Conservation (phyloP, 2,888 invertebrate species). For the Eristalinus sepulchralis region DNA sequence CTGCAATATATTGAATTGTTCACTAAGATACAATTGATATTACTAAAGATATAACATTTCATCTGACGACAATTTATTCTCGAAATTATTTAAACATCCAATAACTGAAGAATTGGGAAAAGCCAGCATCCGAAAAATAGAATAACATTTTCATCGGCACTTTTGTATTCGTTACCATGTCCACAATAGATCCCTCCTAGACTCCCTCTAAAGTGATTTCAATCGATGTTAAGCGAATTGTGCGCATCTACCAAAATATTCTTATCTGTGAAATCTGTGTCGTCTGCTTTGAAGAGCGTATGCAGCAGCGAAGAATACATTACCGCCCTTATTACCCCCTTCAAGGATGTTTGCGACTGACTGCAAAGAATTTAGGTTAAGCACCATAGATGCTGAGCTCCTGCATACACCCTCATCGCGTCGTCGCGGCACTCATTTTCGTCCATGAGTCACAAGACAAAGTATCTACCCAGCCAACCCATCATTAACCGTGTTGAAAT, state of each 20-base stretch:
- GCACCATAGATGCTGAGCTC: not conserved
- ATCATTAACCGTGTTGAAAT: constrained; percentile 6
- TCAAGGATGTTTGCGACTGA: not conserved
- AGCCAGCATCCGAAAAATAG: too few species aligned
- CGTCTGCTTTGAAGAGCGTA: not conserved
- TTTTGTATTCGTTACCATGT: not conserved
- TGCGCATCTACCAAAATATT: not conserved
- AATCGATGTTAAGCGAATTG: not conserved
- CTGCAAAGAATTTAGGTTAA: not conserved
- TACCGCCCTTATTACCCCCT: not conserved
- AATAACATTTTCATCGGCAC: too few species aligned
- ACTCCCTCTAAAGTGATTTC: not conserved
- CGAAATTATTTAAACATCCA: too few species aligned
- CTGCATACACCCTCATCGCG: not conserved
- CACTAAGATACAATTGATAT: too few species aligned
- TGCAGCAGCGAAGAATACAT: not conserved
- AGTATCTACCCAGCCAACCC: not conserved
- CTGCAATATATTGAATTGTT: too few species aligned
- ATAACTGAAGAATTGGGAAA: not conserved
- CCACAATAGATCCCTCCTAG: not conserved
- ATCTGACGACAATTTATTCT: too few species aligned
- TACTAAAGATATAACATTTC: too few species aligned
- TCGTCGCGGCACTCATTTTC: constrained; percentile 35
- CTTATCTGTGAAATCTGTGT: not conserved
- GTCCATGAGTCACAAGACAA: constrained; percentile 4